Evolutionary conservation across 2,113 vertebrate genomes (phyloP).

Genomic region (Tragelaphus scriptus): DNA sequence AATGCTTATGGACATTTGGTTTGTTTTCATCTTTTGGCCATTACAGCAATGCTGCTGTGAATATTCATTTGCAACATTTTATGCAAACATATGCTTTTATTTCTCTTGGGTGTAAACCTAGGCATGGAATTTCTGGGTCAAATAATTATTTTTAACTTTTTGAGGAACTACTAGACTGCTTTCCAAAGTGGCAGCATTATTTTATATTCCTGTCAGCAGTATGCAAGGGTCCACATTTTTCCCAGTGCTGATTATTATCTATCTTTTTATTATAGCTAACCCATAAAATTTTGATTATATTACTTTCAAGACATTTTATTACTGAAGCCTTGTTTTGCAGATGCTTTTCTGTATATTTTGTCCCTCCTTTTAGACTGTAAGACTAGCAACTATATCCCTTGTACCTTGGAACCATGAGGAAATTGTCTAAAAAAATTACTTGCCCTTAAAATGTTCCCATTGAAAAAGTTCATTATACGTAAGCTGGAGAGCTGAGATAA

Average conservation of each 20-base stretch:
- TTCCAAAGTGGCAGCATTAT: background rate
- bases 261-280: background rate
- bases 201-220: background rate
- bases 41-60: background rate
- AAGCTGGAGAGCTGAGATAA: background rate
- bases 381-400: background rate
- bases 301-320: background rate
- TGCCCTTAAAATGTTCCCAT: background rate
- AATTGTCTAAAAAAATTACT: background rate
- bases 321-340: background rate
- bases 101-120: background rate
- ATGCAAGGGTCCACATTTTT: background rate
- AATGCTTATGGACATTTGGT: background rate
- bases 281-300: background rate
- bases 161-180: background rate
- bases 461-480: background rate
- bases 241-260: background rate
- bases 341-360: background rate
- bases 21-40: background rate
- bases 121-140: background rate
- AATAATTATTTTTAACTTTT: background rate
- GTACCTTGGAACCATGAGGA: background rate
- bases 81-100: background rate
- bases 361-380: background rate
- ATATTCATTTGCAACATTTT: background rate